phyloP scores from a whole-genome alignment of 2,113 vertebrate genomes.

The Bubo scandiacus region DNA sequence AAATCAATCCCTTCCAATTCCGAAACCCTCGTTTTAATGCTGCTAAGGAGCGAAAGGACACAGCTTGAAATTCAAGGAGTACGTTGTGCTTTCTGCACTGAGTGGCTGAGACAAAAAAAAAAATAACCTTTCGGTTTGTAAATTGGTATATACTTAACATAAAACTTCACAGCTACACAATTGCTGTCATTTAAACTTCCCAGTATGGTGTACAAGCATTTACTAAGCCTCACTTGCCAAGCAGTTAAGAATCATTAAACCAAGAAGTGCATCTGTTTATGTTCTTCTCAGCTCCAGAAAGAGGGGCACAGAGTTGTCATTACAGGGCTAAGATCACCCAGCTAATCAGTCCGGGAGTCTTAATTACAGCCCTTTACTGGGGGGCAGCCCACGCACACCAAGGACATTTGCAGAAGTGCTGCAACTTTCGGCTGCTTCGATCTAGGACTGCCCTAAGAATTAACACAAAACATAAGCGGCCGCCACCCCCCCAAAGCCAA shows the following conservation, averaged over 20 bases:
- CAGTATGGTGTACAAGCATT: accelerated
- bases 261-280: too few species aligned
- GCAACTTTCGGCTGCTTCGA: accelerated
- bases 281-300: neutral
- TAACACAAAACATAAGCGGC: accelerated
- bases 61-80: neutral
- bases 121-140: neutral
- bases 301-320: neutral
- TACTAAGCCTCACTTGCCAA: neutral
- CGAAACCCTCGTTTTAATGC: neutral
- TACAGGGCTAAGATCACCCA: neutral
- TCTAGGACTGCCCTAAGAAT: accelerated
- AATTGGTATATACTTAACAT: neutral
- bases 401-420: accelerated
- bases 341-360: neutral
- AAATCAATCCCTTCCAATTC: neutral
- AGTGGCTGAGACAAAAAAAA: neutral
- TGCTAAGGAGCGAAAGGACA: neutral
- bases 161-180: neutral
- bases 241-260: neutral
- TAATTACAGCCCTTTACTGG: neutral
- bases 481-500: neutral
- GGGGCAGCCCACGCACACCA: accelerated
- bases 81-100: neutral
- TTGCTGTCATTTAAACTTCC: neutral